Evolutionary conservation across 2,797 vertebrate species (phyloP).

Genomic region (Leucoraja ocellata): DNA sequence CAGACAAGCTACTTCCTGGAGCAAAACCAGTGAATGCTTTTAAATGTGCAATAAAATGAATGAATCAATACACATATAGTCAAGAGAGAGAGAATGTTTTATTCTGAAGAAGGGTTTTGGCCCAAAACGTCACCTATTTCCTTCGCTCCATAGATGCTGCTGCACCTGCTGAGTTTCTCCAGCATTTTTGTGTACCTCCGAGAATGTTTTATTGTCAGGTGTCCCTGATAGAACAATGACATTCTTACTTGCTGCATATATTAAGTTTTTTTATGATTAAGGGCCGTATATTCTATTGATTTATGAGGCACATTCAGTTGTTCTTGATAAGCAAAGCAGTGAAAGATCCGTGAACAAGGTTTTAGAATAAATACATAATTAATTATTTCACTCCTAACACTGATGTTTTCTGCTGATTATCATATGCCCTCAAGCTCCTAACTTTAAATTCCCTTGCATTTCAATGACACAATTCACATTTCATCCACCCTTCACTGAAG

Average conservation of each 20-base stretch:
- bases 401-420: not conserved
- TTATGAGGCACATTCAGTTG: slow-evolving; percentile 16
- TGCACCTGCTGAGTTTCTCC: too few species aligned
- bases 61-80: not conserved
- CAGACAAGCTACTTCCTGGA: slow-evolving; percentile 12
- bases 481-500: not conserved
- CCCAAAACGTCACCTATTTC: too few species aligned
- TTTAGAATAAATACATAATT: slow-evolving; percentile 2
- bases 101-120: too few species aligned
- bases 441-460: not conserved
- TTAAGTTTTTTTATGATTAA: not conserved
- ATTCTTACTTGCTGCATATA: not conserved
- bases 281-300: slow-evolving; percentile 16
- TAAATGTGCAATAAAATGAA: not conserved
- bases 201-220: too few species aligned
- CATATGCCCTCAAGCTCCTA: not conserved
- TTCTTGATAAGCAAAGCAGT: not conserved
- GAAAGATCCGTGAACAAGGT: not conserved
- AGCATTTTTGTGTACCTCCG: too few species aligned
- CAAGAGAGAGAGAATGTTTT: too few species aligned
- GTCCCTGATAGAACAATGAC: too few species aligned
- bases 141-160: too few species aligned
- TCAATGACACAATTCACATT: not conserved
- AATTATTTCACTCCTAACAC: slow-evolving; percentile 11
- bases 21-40: not conserved